Percentiles rank a stretch among this genome's conserved stretches.
Conservation (phyloP, 2,888 invertebrate genomes). For the Melieria picta region DNA sequence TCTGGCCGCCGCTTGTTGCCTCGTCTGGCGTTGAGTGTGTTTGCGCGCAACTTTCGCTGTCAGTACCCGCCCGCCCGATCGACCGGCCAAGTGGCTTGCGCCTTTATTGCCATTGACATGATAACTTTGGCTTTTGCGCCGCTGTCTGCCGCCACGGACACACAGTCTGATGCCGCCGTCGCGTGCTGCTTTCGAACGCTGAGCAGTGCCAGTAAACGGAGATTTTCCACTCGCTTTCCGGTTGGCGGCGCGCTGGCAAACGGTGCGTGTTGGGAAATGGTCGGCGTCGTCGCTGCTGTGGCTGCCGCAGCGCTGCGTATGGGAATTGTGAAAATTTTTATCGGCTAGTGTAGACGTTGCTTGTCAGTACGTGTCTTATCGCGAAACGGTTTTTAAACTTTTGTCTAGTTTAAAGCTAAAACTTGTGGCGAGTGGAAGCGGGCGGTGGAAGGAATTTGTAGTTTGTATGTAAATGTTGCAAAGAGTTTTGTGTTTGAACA, state of each 20-base stretch:
- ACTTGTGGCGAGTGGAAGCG: no score
- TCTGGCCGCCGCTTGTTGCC: background rate
- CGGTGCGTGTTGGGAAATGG: background rate
- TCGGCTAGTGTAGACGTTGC: slow-evolving; percentile 32
- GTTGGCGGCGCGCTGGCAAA: background rate
- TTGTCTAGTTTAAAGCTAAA: no score
- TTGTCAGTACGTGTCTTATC: slow-evolving; percentile 36
- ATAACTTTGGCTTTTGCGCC: slow-evolving; percentile 24
- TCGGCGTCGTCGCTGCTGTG: slow-evolving; percentile 2
- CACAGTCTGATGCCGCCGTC: background rate
- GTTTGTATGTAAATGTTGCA: no score
- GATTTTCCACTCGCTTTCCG: slow-evolving; percentile 19
- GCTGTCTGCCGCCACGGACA: background rate
- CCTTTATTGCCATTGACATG: slow-evolving; percentile 35
- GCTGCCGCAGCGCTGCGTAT: slow-evolving; percentile 13
- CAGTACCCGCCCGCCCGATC: background rate
- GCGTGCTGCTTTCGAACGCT: background rate
- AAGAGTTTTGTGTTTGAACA: no score
- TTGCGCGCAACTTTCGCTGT: background rate
- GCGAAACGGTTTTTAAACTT: slow-evolving; percentile 15
- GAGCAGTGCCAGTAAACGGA: slow-evolving; percentile 12
- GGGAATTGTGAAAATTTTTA: slow-evolving; percentile 30
- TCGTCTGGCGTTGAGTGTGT: background rate
- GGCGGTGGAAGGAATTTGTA: no score
- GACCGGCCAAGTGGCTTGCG: background rate